A percentile compares a stretch with the other conserved stretches of the same genome.
These are phyloP conservation scores for Eulemur mongoz DNA, from an alignment of 2,797 vertebrate genomes.

Conservation along the genomic window DNA sequence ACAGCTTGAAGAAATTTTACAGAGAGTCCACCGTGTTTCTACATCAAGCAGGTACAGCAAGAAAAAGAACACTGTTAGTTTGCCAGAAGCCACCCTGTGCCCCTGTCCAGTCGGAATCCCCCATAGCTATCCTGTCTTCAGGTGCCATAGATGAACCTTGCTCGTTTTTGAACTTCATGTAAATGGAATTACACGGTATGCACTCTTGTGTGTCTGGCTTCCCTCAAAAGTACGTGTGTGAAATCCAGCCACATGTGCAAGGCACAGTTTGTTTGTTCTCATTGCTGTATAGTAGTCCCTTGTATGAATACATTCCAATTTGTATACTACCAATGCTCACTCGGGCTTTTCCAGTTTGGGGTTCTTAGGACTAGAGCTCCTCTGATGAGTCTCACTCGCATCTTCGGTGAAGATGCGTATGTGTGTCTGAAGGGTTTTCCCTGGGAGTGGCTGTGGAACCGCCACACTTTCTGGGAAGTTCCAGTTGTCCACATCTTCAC, in stretches of 20 bases:
- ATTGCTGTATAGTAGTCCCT: background rate
- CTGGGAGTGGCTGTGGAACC: background rate
- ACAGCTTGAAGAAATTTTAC: background rate
- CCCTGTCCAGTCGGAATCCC: too few species aligned
- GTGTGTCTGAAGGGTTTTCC: background rate
- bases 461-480: background rate
- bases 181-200: background rate
- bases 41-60: background rate
- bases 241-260: background rate
- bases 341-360: background rate
- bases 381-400: background rate
- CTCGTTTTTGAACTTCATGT: background rate
- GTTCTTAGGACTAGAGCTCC: background rate
- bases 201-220: background rate
- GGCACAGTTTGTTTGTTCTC: background rate
- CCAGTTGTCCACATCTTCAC: background rate
- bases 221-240: background rate
- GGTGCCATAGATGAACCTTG: too few species aligned
- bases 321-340: background rate
- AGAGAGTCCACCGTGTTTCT: background rate
- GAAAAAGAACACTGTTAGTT: background rate
- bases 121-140: background rate
- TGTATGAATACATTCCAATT: background rate
- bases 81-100: background rate
- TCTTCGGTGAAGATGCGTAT: background rate